These are phyloP conservation scores for Rhamphomyia laevipes DNA, from an alignment of 2,888 invertebrate genomes.

Conservation along the genomic window DNA sequence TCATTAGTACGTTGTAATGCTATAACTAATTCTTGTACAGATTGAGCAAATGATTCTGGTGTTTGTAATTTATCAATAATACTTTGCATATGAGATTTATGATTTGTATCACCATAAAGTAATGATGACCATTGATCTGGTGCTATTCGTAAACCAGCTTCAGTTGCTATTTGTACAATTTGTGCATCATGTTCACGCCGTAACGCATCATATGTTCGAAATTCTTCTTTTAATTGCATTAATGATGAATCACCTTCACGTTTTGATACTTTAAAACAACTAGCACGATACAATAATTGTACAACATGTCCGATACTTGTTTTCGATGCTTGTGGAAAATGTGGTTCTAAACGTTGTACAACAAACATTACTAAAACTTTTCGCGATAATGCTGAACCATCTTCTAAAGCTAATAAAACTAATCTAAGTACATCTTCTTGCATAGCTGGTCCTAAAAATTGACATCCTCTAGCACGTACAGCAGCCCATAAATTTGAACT, in stretches of 20 bases:
- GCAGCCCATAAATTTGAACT: conserved; percentile 93
- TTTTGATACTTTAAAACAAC: conserved; percentile 97
- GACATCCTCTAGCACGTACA: conserved; percentile 90
- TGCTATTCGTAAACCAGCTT: conserved; percentile 91
- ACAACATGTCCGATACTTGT: conserved; percentile 99
- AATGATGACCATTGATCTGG: conserved; percentile 98
- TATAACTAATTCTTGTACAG: conserved; percentile 82
- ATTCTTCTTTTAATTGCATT: conserved; percentile 97
- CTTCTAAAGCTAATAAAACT: conserved; percentile 85
- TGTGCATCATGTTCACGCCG: conserved; percentile 95
- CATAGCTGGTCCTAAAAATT: conserved; percentile 98
- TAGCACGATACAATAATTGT: conserved; percentile 92
- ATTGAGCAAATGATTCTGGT: conserved; percentile 82
- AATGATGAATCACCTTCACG: conserved; percentile 92
- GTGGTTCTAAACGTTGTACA: conserved; percentile 89
- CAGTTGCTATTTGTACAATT: conserved; percentile 96
- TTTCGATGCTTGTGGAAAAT: conserved; percentile 93
- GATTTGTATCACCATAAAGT: conserved; percentile 87
- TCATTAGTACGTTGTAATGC: conserved; percentile 79
- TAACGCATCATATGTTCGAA: conserved; percentile 85
- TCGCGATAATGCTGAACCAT: conserved; percentile 85
- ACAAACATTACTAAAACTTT: conserved; percentile 98
- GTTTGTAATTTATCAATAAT: conserved; percentile 85
- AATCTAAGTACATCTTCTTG: conserved; percentile 96
- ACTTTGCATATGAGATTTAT: conserved; percentile 96